Percentiles rank a stretch among this genome's conserved stretches.
These are phyloP conservation scores for Marasmarcha lunaedactyla DNA, from an alignment of 2,888 invertebrate species.

Conservation along the genomic window DNA sequence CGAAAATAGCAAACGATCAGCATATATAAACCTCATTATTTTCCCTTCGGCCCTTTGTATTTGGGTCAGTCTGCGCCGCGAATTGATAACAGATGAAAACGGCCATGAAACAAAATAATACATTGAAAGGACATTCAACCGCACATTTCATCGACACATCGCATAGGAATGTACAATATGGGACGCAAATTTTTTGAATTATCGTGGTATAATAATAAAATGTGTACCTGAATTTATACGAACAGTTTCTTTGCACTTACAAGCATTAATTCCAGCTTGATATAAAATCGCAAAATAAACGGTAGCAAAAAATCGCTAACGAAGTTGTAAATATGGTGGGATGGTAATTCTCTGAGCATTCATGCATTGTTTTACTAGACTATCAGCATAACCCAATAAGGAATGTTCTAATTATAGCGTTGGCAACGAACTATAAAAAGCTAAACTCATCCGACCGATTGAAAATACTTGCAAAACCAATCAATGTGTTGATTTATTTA, in stretches of 20 bases:
- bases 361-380: slow-evolving; percentile 26
- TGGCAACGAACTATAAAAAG: slow-evolving; percentile 9
- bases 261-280: slow-evolving; percentile 18
- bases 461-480: too few relatives aligned
- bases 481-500: slow-evolving; percentile 4
- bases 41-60: not conserved
- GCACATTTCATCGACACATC: slow-evolving; percentile 7
- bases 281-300: slow-evolving; percentile 21
- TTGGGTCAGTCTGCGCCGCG: not conserved
- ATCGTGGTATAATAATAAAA: slow-evolving; percentile 19
- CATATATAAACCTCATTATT: not conserved
- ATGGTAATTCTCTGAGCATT: slow-evolving; percentile 16
- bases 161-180: not conserved
- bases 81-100: slow-evolving; percentile 1
- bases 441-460: not conserved
- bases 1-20: too few relatives aligned
- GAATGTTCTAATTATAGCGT: slow-evolving; percentile 36
- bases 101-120: slow-evolving; percentile 1
- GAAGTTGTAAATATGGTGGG: slow-evolving; percentile 22
- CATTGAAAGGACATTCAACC: slow-evolving; percentile 12
- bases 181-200: slow-evolving; percentile 14
- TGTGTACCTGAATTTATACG: slow-evolving; percentile 4
- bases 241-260: slow-evolving; percentile 18
- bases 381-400: slow-evolving; percentile 25
- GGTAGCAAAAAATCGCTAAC: slow-evolving; percentile 26